Percentiles rank a stretch among this genome's conserved stretches.
phyloP scores from a whole-genome alignment of 2,797 vertebrate species.

The Tenualosa ilisha region DNA sequence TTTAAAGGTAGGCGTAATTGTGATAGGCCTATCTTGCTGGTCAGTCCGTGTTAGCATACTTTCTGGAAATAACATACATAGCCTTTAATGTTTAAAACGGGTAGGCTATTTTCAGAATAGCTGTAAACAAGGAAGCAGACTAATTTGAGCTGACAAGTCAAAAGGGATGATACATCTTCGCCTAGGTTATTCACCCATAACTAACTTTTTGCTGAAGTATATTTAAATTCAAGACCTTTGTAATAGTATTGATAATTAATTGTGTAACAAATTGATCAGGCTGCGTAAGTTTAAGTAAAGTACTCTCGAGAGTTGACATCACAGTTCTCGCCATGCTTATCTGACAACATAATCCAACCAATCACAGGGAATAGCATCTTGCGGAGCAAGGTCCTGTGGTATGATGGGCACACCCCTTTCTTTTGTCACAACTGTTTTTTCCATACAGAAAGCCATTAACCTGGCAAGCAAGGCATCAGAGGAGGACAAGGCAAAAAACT shows the following conservation, averaged over 20 bases:
- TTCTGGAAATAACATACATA: background rate
- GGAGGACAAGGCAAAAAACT: constrained; percentile 96
- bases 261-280: background rate
- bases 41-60: background rate
- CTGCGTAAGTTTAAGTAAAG: background rate
- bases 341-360: background rate
- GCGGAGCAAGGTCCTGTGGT: constrained; percentile 6
- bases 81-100: background rate
- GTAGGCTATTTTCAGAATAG: background rate
- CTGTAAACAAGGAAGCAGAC: background rate
- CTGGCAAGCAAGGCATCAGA: constrained; percentile 93
- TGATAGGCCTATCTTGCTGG: no score
- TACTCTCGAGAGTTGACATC: background rate
- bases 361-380: background rate
- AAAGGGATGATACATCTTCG: no score
- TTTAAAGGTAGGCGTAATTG: background rate
- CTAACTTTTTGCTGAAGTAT: background rate
- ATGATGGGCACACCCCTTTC: constrained; percentile 41
- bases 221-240: background rate
- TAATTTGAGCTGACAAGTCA: no score
- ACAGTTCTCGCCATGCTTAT: background rate
- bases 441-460: constrained; percentile 94
- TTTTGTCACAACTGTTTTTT: constrained; percentile 74
- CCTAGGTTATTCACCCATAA: background rate
- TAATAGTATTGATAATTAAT: background rate